Conservation (phyloP, 2,888 invertebrate genomes). For the Andrena flavipes region DNA sequence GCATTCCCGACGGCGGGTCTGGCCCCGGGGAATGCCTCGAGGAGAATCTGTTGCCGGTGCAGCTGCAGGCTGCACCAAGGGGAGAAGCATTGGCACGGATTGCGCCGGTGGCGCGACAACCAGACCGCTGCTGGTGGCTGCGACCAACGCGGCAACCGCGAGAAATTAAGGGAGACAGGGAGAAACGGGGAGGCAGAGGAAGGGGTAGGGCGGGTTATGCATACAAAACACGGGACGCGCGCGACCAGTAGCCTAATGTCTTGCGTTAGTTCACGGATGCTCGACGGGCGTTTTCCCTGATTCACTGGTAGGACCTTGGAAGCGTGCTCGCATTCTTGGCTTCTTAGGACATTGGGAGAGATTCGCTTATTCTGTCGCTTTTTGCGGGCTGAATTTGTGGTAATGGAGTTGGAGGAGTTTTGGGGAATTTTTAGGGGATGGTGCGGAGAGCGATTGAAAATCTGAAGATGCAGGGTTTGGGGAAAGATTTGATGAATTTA, state of each 20-base stretch:
- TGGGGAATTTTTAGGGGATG: too few relatives aligned
- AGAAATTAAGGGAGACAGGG: conserved; percentile 8
- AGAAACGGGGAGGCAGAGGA: not conserved
- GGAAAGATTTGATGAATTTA: too few relatives aligned
- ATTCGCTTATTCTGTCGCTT: not conserved
- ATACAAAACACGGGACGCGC: conserved; percentile 62
- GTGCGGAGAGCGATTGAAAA: too few relatives aligned
- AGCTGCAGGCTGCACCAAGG: conserved; percentile 25
- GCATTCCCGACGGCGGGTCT: conserved; percentile 64
- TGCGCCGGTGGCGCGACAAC: conserved; percentile 34
- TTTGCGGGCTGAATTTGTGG: not conserved
- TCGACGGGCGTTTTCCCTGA: conserved; percentile 30
- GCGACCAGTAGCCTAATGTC: conserved; percentile 41
- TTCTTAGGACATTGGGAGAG: not conserved
- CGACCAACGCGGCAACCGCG: conserved; percentile 16
- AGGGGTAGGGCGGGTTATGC: conserved; percentile 48
- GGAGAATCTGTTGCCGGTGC: conserved; percentile 57
- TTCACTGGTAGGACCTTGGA: conserved; percentile 17
- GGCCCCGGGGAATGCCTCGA: conserved; percentile 58
- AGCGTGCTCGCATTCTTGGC: not conserved
- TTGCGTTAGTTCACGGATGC: conserved; percentile 47
- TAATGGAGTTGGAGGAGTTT: too few relatives aligned
- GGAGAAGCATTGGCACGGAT: conserved; percentile 34
- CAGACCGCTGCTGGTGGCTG: conserved; percentile 21
- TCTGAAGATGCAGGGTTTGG: too few relatives aligned